phyloP scores from a whole-genome alignment of 2,113 vertebrate genomes.

The Dermatemys mawii region DNA sequence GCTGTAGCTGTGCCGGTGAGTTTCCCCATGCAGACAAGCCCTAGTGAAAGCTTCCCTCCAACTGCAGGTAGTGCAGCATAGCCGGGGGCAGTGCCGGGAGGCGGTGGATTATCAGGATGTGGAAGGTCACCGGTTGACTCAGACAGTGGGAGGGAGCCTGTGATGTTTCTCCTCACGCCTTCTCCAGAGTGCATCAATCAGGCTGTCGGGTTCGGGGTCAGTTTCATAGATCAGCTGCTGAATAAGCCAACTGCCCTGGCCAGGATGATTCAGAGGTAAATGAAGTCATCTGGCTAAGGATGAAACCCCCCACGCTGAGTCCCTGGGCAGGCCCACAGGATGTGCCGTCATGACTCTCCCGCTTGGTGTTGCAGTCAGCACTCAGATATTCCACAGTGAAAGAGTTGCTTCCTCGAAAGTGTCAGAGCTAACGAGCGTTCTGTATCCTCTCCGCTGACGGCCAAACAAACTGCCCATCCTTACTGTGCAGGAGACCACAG shows the following conservation, averaged over 20 bases:
- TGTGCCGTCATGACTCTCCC: not conserved
- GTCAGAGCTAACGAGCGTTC: constrained; percentile 41
- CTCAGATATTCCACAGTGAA: not conserved
- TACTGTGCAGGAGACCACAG: not conserved
- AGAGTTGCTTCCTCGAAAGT: rapidly evolving
- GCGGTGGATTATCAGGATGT: not conserved
- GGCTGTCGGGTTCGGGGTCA: not conserved
- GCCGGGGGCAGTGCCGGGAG: not conserved
- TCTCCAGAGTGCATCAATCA: not conserved
- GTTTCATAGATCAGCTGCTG: not conserved
- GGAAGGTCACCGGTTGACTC: not conserved
- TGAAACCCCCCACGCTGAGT: not conserved
- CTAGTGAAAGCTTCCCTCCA: not conserved
- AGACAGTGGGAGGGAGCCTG: not conserved
- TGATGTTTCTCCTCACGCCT: not conserved
- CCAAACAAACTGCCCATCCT: not conserved
- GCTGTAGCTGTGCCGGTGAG: rapidly evolving
- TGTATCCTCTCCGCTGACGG: rapidly evolving
- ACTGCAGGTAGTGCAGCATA: not conserved
- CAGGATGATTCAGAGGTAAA: constrained; percentile 46
- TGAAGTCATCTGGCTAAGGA: constrained; percentile 31
- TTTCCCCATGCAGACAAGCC: not conserved
- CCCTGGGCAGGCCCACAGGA: not conserved
- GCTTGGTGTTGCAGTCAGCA: not conserved
- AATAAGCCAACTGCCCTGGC: not conserved